phyloP scores from a whole-genome alignment of 2,113 vertebrate genomes.

The Cardinalis cardinalis region DNA sequence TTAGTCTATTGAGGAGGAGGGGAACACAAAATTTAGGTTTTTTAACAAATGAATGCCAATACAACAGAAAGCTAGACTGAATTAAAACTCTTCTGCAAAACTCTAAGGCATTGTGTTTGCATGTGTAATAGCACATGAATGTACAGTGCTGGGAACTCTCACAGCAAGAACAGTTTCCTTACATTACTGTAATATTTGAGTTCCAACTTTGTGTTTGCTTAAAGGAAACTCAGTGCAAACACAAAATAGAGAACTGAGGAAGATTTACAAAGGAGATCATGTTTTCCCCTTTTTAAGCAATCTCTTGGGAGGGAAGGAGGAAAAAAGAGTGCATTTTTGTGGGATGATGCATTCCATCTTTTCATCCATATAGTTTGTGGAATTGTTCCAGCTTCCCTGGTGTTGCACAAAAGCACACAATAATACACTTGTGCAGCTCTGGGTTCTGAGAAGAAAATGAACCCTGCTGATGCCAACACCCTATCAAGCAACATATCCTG shows the following conservation, averaged over 20 bases:
- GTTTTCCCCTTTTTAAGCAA: not conserved
- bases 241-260: not conserved
- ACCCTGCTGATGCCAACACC: slow-evolving; percentile 41
- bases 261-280: slow-evolving; percentile 20
- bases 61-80: not conserved
- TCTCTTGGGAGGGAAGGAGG: not conserved
- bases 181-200: not conserved
- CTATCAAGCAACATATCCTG: slow-evolving; percentile 51
- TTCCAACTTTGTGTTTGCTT: not conserved
- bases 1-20: not conserved
- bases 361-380: slow-evolving; percentile 52
- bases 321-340: slow-evolving; percentile 32
- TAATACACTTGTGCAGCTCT: slow-evolving; percentile 50
- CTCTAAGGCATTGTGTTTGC: not conserved
- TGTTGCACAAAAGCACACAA: slow-evolving; percentile 47
- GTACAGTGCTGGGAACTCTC: not conserved
- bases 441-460: slow-evolving; percentile 38
- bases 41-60: not conserved
- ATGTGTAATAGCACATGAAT: not conserved
- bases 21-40: not conserved
- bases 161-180: not conserved
- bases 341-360: slow-evolving; percentile 47
- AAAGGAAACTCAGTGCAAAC: not conserved
- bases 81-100: not conserved
- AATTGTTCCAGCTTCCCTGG: slow-evolving; percentile 48